Base-by-base conservation (phyloP, 2,888 invertebrate species). In the Xestia rhomboidea region DNA sequence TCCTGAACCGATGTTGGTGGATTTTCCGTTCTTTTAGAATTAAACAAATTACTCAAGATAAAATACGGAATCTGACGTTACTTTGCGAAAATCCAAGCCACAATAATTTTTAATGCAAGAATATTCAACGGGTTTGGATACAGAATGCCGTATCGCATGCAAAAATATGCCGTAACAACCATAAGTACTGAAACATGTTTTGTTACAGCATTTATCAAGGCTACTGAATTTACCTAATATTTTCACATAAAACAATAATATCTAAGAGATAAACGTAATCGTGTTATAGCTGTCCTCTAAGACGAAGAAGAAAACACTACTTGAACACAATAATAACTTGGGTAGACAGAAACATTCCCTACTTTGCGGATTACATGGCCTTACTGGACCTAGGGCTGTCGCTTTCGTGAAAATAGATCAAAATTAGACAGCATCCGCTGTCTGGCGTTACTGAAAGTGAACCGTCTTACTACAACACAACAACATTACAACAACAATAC, bases 241-340 rank as follows among this genome's bases (percentile, higher is more conserved):
- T 8, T 49, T 8, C 27, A 18, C 2, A 60, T 62, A 62, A 34
- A 30, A 21, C 30, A 30, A 34, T 5, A 46, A 46, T 30, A 67
- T 46, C n/a, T 21, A 5, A 44, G 6, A 38, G 15, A 38, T 70
- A 49, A 70, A 21, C 24, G 15, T 77, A 46, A 77, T 76, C 24
- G 18, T 68, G 7, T 77, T 68, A 44, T 34, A 54, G 6, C 18
- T 51, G 24, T 76, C 44, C 15, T n/a, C 4, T 46, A 46, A 30
- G 67, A 51, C 13, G 3, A 77, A 66, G 34, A 46, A 54, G 24
- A 46, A 34, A 54, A 46, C 15, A 27, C 34, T 34, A 38, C 44
- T 38, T 41, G 11, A 49, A 68, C 68, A 78, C 78, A 76, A 49
- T 60, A 57, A 77, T 77, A 78, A 78, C 68, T 60, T 68, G 4